Base-by-base conservation (phyloP, 1,140 invertebrate genomes). In the Drosophila trapezifrons region DNA sequence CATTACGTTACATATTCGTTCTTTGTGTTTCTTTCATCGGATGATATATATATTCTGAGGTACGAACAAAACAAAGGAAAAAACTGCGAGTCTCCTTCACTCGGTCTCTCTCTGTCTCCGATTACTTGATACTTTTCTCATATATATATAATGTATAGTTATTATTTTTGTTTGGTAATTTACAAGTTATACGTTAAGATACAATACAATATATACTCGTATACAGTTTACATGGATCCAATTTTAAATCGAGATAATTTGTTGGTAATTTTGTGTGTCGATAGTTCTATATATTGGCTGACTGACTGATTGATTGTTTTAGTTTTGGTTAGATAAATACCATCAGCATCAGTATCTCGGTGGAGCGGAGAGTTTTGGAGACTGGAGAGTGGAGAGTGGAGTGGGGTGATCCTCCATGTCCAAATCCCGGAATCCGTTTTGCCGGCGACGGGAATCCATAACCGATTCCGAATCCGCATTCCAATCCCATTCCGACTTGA, bases 321-420 rank as follows among this genome's bases (percentile, higher is more conserved):
- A 76, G 84, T 76, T 90, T 90, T 87, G 84, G 82, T 90, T 90
- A 85, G 90, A 91, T 91, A 91, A 91, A 91, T 91, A 91, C 90
- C 90, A 91, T 91, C 90, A 82, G 78, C 89, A 86, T 77, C 76
- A 79, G 47, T 76, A 76, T 76, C 51, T 54, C 73, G 73, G 73
- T 42, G 72, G 37, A 65, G 62, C 65, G 60, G 59, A 67, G 64
- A 67, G 32, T 65, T 62, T 62, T 65, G 60, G 64, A 69, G 60
- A 69, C 64, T 62, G 55, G 32, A 25, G 32, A 38, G 27, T 62
- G 55, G 32, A 25, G 32, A 38, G 27, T 52, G 58, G 59, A 47
- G 46, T 51, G 29, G 35, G 52, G 69, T 49, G 64, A 64, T 64
- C 74, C 43, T 52, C 65, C 60, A 60, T 66, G 65, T 69, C 65